phyloP scores from a whole-genome alignment of 2,797 vertebrate species.

The Rhinophrynus dorsalis region DNA sequence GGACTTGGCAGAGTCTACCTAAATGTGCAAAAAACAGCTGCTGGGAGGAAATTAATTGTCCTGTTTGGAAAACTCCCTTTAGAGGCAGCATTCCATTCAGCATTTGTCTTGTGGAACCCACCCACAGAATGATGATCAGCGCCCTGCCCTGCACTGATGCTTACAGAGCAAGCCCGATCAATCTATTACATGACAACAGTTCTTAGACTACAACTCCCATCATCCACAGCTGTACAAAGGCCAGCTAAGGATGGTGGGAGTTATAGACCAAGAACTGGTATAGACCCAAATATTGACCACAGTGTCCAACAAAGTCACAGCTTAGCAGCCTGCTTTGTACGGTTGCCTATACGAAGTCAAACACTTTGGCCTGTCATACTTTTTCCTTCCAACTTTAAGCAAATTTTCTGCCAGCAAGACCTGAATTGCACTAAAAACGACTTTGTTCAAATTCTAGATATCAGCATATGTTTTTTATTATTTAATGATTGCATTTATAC shows the following conservation, averaged over 20 bases:
- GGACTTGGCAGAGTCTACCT: background rate
- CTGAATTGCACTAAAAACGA: slow-evolving; percentile 11
- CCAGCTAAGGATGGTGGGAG: too few species aligned
- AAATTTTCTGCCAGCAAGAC: slow-evolving; percentile 9
- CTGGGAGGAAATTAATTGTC: slow-evolving; percentile 25
- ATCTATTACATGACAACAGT: too few species aligned
- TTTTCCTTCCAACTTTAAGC: background rate
- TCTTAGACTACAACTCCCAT: too few species aligned
- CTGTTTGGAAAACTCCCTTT: slow-evolving; percentile 3
- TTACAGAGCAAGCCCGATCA: background rate
- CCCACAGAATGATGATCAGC: background rate
- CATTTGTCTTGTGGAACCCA: slow-evolving; percentile 3
- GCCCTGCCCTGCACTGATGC: background rate
- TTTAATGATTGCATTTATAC: background rate
- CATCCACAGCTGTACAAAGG: too few species aligned
- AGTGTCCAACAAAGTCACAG: too few species aligned
- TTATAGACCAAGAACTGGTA: too few species aligned
- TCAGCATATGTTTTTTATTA: slow-evolving; percentile 31
- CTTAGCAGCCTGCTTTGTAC: background rate
- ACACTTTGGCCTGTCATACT: background rate
- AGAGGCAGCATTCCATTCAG: background rate
- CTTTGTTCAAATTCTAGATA: background rate
- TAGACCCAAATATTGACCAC: too few species aligned
- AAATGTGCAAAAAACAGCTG: slow-evolving; percentile 24
- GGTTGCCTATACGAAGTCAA: slow-evolving; percentile 1